phyloP scores from a whole-genome alignment of 2,797 vertebrate species.

The Chelon auratus region DNA sequence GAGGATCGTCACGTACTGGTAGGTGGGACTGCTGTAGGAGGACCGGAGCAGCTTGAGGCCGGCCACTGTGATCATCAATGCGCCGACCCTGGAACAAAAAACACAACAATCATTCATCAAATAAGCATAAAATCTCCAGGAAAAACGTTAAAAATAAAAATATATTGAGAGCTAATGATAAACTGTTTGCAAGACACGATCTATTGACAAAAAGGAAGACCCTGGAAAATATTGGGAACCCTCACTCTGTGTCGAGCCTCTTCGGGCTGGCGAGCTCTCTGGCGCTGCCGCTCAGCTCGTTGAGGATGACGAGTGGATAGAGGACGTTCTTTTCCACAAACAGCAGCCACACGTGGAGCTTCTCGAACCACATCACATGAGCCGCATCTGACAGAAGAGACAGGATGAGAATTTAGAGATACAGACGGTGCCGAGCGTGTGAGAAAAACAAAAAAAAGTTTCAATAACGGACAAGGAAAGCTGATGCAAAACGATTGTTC shows the following conservation, averaged over 20 bases:
- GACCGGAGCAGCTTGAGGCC: constrained; percentile 97
- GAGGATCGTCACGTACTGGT: constrained; percentile 96
- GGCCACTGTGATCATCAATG: constrained; percentile 96
- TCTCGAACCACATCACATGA: constrained; percentile 99
- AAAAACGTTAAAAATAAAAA: no score
- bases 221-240: not conserved
- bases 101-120: not conserved
- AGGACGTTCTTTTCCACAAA: constrained; percentile 97
- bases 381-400: constrained; percentile 88
- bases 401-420: not conserved
- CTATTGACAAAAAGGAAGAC: not conserved
- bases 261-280: constrained; percentile 94
- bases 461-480: no score
- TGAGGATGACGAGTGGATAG: constrained; percentile 96
- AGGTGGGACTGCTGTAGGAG: constrained; percentile 96
- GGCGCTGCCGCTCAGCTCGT: constrained; percentile 96
- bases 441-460: not conserved
- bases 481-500: no score
- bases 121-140: not conserved
- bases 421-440: not conserved
- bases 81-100: constrained; percentile 86
- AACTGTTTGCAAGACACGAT: no score
- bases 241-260: constrained; percentile 97
- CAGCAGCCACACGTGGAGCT: constrained; percentile 96
- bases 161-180: no score